Evolutionary conservation across 2,113 vertebrate genomes (phyloP).

Genomic region (Aleadryas rufinucha): DNA sequence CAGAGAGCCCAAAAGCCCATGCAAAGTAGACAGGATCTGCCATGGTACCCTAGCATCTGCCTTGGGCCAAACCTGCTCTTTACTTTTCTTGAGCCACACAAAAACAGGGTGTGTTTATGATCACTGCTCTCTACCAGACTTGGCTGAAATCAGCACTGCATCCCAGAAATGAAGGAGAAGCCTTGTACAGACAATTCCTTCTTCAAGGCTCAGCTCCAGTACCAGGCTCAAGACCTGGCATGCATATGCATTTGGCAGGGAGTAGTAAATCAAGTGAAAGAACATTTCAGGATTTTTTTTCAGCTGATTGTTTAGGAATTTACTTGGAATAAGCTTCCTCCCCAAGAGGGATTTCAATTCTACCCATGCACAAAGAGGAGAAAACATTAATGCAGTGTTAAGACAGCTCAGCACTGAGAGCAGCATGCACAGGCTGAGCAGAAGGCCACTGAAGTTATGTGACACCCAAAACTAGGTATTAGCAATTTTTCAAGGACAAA

Average conservation of each 20-base stretch:
- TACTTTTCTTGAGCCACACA: neutral
- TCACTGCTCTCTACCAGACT: neutral
- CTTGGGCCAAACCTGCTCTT: neutral
- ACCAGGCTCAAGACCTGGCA: neutral
- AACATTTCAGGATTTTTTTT: neutral
- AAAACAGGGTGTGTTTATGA: neutral
- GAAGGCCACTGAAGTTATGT: neutral
- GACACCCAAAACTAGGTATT: neutral
- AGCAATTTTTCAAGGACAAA: neutral
- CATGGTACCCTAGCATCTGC: neutral
- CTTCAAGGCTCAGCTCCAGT: neutral
- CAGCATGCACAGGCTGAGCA: neutral
- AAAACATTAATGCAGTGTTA: neutral
- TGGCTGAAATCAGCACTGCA: neutral
- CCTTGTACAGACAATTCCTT: neutral
- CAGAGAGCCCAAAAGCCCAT: neutral
- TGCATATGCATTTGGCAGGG: neutral
- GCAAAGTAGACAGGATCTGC: neutral
- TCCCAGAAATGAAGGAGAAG: neutral
- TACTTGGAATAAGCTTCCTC: neutral
- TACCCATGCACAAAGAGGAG: neutral
- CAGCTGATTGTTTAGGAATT: neutral
- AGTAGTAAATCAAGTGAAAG: neutral
- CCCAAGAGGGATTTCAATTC: neutral
- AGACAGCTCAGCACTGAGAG: neutral